Conservation (phyloP, 1,140 invertebrate species). For the Nautilus pompilius region DNA sequence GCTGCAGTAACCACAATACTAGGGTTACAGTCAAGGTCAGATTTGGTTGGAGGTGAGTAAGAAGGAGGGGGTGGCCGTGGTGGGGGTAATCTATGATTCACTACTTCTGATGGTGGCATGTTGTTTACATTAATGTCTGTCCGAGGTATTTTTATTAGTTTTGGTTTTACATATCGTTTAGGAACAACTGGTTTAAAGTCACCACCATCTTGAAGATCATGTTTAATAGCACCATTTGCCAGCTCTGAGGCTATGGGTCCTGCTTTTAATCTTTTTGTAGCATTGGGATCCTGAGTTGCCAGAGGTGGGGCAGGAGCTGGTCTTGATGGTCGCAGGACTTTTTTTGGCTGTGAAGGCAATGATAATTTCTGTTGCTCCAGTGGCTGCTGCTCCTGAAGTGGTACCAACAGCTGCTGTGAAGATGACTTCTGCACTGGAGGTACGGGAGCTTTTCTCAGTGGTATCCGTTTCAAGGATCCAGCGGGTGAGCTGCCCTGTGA, state of each 20-base stretch:
- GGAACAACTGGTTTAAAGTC: constrained; percentile 13
- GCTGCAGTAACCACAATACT: neutral
- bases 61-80: constrained; percentile 14
- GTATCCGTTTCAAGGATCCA: too few species aligned
- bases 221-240: constrained; percentile 3
- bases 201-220: neutral
- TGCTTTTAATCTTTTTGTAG: neutral
- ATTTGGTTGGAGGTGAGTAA: neutral
- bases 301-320: constrained; percentile 7
- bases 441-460: too few species aligned
- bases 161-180: constrained; percentile 20
- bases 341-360: too few species aligned
- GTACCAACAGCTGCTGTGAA: too few species aligned
- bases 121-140: constrained; percentile 12
- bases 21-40: neutral
- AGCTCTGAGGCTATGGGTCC: too few species aligned
- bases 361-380: too few species aligned
- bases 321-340: constrained; percentile 8
- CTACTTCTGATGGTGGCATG: constrained; percentile 2
- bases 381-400: too few species aligned
- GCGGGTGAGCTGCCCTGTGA: too few species aligned
- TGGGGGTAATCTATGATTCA: constrained; percentile 10
- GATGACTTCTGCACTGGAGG: too few species aligned
- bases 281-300: neutral
- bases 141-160: constrained; percentile 16